Evolutionary conservation across 1,140 invertebrate genomes (phyloP), one percentile per base, ranked within the genome.

Genomic region (Drosophila pectinifera): DNA sequence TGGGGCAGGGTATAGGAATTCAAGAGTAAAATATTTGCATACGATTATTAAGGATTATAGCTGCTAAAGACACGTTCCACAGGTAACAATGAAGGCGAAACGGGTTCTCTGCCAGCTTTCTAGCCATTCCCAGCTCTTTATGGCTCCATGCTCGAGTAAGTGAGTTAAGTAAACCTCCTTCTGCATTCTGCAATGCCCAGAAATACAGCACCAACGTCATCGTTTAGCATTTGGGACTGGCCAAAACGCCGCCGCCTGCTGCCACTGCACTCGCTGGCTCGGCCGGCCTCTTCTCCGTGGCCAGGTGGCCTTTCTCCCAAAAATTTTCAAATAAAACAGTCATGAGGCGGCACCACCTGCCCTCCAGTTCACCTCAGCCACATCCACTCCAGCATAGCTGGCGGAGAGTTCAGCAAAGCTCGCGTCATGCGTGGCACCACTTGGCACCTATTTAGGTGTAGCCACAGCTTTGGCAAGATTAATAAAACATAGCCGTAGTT

Each of bases 301-400:
- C 51, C 45, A 16, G 31, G 64, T 34, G 42, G 28, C 78, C 82
- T 88, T 86, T 86, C 84, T 82, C 75, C 75, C 83, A 85, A 75
- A 75, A 75, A 63, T 42, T 69, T 88, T 73, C 83, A 86, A 86
- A 88, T 88, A 88, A 86, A 86, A 86, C 51, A 88, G 83, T 88
- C 83, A 88, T 70, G 75, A 65, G 70, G 69, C 34, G 16, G 53
- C 8, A 24, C 11, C 63, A 68, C 67, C 67, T 70, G 39, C 39
- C 14, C 46, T 41, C n/a, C 4, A 10, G 31, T 20, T 36, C 20
- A 18, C 51, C 43, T 31, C 20, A 24, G 26, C n/a, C 22, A 16
- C 16, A 39, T 20, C 5, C 55, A 63, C n/a, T 42, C 22, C 22
- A 41, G 34, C 43, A 65, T 45, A 28, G 64, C 42, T n/a, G 67